Evolutionary conservation across 2,113 vertebrate species (phyloP).

Genomic region (Colius striatus): DNA sequence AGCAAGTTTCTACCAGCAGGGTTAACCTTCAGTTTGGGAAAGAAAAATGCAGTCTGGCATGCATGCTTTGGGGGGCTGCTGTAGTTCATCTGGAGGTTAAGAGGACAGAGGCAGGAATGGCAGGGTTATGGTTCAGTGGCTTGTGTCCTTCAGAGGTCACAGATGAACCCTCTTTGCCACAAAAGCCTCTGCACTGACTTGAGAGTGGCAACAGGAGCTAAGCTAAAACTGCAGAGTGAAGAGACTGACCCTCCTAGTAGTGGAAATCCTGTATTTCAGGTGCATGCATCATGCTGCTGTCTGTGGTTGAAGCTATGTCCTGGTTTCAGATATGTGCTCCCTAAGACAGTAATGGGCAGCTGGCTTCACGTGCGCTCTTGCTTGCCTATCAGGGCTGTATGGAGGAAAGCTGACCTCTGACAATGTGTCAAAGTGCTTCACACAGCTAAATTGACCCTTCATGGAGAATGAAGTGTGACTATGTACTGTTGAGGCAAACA

Average conservation of each 20-base stretch:
- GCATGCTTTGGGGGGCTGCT: background rate
- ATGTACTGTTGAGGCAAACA: background rate
- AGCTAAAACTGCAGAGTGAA: background rate
- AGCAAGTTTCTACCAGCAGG: background rate
- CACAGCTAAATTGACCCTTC: background rate
- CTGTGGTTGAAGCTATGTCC: accelerated
- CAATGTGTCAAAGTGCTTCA: background rate
- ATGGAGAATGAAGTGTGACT: background rate
- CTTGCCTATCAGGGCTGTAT: background rate
- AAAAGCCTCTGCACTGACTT: background rate
- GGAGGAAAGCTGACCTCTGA: background rate
- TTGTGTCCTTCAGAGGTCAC: conserved; percentile 3
- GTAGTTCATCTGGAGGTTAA: conserved; percentile 27
- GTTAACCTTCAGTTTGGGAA: background rate
- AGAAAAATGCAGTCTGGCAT: background rate
- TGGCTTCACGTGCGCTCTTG: background rate
- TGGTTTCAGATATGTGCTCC: background rate
- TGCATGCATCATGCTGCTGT: background rate
- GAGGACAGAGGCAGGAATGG: background rate
- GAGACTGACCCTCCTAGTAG: background rate
- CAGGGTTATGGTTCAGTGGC: background rate
- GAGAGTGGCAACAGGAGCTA: background rate
- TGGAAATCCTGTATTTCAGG: background rate
- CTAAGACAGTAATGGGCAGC: background rate
- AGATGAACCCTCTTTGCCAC: background rate